Base-by-base conservation (phyloP, 2,113 vertebrate genomes). In the Micronycteris hirsuta region DNA sequence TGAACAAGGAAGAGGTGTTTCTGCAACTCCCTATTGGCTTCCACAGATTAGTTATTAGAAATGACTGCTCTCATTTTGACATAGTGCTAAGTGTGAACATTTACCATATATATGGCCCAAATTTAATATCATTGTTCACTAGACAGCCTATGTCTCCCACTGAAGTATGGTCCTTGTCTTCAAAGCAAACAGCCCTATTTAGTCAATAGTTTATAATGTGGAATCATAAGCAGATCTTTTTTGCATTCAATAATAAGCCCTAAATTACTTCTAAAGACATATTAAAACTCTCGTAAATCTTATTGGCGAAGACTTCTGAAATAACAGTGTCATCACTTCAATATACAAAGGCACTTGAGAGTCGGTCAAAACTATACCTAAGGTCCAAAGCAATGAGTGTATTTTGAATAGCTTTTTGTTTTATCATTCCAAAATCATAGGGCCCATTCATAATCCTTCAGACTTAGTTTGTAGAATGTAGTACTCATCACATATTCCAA, bases 11-110 rank as follows among this genome's bases (percentile, higher is more conserved):
- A 92, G 65, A 98, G 91, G 41, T 91, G 67, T 96, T 97, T 97
- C 77, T 96, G 58, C 36, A 97, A 73, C 63, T 97, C 49, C 92
- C 92, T 96, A 54, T 73, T 94, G 78, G 97, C 97, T 98, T 98
- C 87, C 93, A 97, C 91, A 97, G 87, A 81, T 89, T 95, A 80
- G 95, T 98, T 97, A 83, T 95, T 97, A 86, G 96, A 97, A 97
- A 96, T 95, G 88, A 74, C 61, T 95, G 41, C 67, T 97, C 63
- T 92, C 89, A 80, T 96, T 93, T n/a, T 38, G 82, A 68, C 76
- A 87, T 52, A 88, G 54, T 93, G 33, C 80, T 85, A 61, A 90
- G 68, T 1, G 0, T 95, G 91, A 98, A 93, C 77, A 95, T 94
- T 96, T 97, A 78, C 65, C 4, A 10, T 97, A 82, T 89, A 82